phyloP scores from a whole-genome alignment of 2,113 vertebrate species.

The Hystrix cristata region DNA sequence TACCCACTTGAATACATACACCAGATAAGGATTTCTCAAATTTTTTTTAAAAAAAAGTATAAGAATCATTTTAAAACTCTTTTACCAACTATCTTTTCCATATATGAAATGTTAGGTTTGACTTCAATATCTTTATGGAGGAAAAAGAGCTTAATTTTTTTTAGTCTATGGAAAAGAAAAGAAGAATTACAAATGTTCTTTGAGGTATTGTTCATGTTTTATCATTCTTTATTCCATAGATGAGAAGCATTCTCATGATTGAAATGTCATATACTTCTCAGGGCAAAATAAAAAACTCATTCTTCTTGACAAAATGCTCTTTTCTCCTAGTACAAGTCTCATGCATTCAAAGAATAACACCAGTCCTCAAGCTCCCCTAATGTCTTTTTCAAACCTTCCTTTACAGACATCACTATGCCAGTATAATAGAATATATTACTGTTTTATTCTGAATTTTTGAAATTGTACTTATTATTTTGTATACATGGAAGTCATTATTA shows the following conservation, averaged over 20 bases:
- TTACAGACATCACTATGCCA: neutral
- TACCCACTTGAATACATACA: neutral
- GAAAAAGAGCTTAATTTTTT: neutral
- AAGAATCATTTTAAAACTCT: neutral
- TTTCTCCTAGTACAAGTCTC: neutral
- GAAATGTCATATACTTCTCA: neutral
- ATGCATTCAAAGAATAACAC: neutral
- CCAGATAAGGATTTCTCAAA: neutral
- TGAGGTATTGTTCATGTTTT: neutral
- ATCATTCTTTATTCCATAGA: neutral
- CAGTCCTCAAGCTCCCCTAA: neutral
- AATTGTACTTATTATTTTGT: neutral
- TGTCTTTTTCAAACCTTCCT: neutral
- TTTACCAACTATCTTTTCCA: neutral
- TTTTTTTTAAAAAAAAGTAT: neutral
- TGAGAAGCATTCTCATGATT: neutral
- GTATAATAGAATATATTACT: neutral
- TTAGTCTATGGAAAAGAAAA: neutral
- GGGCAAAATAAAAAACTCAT: neutral
- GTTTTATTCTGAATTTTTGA: neutral
- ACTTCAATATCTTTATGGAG: neutral
- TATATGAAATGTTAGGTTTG: neutral
- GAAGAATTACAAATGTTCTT: neutral
- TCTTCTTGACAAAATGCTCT: neutral
- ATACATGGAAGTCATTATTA: neutral